Conservation (phyloP, 2,797 vertebrate genomes). For the Myotis findleyi region DNA sequence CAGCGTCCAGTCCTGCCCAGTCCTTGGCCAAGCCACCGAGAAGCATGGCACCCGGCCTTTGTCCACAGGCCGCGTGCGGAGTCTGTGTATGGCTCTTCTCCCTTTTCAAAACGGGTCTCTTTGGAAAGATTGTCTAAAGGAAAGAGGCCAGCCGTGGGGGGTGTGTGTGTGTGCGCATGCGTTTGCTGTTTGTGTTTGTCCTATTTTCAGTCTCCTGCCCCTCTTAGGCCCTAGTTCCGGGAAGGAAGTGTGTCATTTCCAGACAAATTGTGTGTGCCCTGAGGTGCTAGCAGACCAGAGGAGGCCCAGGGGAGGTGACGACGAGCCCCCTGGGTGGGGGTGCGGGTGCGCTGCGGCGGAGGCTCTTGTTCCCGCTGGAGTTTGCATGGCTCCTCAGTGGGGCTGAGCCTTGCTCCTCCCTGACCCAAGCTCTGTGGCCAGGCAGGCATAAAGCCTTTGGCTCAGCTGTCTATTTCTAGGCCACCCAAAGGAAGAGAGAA, state of each 20-base stretch:
- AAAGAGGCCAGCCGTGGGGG: not conserved
- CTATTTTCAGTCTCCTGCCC: not conserved
- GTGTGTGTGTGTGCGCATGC: accelerated
- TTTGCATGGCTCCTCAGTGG: not conserved
- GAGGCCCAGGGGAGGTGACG: not conserved
- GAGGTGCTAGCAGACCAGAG: too few species aligned
- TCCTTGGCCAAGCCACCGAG: accelerated
- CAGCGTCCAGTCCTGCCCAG: not conserved
- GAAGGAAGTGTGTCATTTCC: not conserved
- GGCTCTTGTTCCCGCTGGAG: not conserved
- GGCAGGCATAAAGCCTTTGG: too few species aligned
- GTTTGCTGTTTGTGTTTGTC: not conserved
- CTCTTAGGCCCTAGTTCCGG: not conserved
- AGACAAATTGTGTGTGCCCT: not conserved
- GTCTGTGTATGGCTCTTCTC: accelerated
- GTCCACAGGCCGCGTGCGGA: accelerated
- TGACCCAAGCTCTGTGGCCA: not conserved
- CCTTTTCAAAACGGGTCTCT: not conserved
- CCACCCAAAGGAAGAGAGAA: not conserved
- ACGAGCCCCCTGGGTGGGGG: accelerated
- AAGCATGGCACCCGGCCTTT: accelerated
- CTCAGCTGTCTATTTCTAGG: not conserved
- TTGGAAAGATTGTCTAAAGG: not conserved
- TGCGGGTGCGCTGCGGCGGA: accelerated
- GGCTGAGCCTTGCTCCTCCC: not conserved